Percentiles rank a stretch among this genome's conserved stretches.
phyloP scores from a whole-genome alignment of 2,113 vertebrate genomes.

The Brachirus orientalis region DNA sequence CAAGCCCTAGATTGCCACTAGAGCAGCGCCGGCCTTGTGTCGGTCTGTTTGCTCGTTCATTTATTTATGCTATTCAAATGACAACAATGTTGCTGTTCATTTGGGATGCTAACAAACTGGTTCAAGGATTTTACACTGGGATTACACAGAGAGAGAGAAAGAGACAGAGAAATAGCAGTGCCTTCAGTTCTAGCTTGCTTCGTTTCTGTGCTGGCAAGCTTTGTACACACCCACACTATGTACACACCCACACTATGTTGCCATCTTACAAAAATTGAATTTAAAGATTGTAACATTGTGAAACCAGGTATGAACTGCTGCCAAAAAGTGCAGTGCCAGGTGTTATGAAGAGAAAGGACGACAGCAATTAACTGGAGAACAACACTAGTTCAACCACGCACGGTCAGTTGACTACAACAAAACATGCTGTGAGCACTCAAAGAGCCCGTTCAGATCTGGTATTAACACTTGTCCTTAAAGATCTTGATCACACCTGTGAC shows the following conservation, averaged over 20 bases:
- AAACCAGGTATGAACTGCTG: constrained; percentile 51
- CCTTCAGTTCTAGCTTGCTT: constrained; percentile 60
- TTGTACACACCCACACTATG: constrained; percentile 46
- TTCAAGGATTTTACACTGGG: constrained; percentile 71
- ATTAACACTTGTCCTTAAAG: too few relatives aligned
- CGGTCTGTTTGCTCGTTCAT: constrained; percentile 77
- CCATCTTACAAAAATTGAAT: constrained; percentile 71
- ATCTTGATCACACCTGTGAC: too few relatives aligned
- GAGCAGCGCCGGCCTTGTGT: constrained; percentile 54
- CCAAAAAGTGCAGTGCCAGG: constrained; percentile 55
- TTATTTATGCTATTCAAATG: constrained; percentile 80
- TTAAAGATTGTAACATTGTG: constrained; percentile 62
- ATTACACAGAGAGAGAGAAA: not conserved
- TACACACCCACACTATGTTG: constrained; percentile 48
- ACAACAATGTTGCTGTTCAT: constrained; percentile 60
- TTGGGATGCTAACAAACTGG: constrained; percentile 75
- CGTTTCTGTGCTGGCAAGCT: constrained; percentile 64
- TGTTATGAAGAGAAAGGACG: constrained; percentile 40
- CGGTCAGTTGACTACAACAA: constrained; percentile 33
- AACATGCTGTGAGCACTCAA: constrained; percentile 22
- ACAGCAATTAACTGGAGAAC: too few relatives aligned
- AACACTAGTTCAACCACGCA: constrained; percentile 18
- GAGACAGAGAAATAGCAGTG: constrained; percentile 17
- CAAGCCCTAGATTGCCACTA: constrained; percentile 66
- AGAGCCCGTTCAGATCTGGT: too few relatives aligned